Evolutionary conservation across 1,140 invertebrate genomes (phyloP), one percentile per base, ranked within the genome.

Genomic region (Drosophila sechellia): DNA sequence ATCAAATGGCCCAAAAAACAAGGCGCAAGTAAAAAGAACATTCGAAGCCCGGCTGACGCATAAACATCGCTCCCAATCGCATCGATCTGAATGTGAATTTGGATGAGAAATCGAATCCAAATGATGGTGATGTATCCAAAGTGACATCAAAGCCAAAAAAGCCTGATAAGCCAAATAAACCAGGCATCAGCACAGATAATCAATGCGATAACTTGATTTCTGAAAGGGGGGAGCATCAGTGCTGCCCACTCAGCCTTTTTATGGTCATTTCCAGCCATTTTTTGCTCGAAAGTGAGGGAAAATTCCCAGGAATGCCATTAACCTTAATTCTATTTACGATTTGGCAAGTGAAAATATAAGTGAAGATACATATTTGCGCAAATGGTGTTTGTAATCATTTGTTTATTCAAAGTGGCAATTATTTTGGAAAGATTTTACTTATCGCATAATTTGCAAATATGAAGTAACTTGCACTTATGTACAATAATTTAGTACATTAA

Each of bases 81-180:
- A 40, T 68, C 11, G 56, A 58, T 48, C 42, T 25, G 58, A 31
- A 34, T 61, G n/a, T 10, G 15, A 52, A 40, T 60, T n/a, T 4
- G 37, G 27, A 13, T 42, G 11, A 12, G 27, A 68, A 50, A 31
- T 8, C 31, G 31, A 31, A 31, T 31, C 31, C 31, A 46, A 56
- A 45, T 34, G 37, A 73, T 61, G 56, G 63, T 64, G 69, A 54
- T 49, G 34, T 58, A 53, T 11, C 40, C 57, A 40, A 69, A 78
- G 73, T 85, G 81, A 85, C 83, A 85, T 85, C 81, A 85, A 85
- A 85, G 83, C 56, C 63, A 11, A 35, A 63, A 64, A 46, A 55
- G 58, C 46, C 59, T 83, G 84, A 86, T 86, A 86, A 89, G 84
- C 61, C 80, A 86, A 87, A 86, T 86, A 86, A 86, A 86, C 79